Base-by-base conservation (phyloP, 30 jellyfish, hydroid and myxozoan genomes). In the Aurelia aurita complex sp. Pacific region DNA sequence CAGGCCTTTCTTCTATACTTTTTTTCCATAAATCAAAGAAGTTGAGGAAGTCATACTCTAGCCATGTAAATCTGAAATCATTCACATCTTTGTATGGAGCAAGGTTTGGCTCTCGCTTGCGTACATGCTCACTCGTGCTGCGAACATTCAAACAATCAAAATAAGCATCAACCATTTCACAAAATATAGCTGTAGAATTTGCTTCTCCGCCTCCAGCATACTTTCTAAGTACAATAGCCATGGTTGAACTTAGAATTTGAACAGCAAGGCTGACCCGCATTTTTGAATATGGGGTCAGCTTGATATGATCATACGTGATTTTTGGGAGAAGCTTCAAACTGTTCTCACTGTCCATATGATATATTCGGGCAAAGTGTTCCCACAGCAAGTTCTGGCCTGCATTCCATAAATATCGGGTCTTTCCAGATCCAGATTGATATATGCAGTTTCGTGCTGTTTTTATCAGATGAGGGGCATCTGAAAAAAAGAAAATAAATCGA, bases 241-340 rank as follows among this genome's bases (percentile, higher is more conserved):
- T 38, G 11, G 65, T 13, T 63, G 80, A 2, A 51, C 82, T 85
- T 2, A 74, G 81, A 17, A 64, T 32, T 52, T 74, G 88, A 34
- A 71, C 94, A n/a, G 85, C 85, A 40, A 85, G 81, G 34, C 46
- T 62, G 32, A 85, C 94, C 8, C 78, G n/a, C 94, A 85, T 85
- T 3, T 18, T 60, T 59, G 88, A 63, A 65, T 72, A 85, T 1
- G 82, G 76, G 4, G 81, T 85, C 43, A 85, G 54, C 11, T 85
- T 74, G 36, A 74, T 38, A 74, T 85, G 94, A 29, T 85, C 94
- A 51, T 38, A 34, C 18, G 85, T 67, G 4, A 81, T 10, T 13
- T 29, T 67, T 51, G 84, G 84, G 17, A 81, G 18, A 1, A 81
- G 64, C 12, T 81, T 42, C 15, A 67, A 13, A 32, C 74, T 57